phyloP scores from a whole-genome alignment of 1,140 invertebrate genomes.

The Trichonephila clavata region DNA sequence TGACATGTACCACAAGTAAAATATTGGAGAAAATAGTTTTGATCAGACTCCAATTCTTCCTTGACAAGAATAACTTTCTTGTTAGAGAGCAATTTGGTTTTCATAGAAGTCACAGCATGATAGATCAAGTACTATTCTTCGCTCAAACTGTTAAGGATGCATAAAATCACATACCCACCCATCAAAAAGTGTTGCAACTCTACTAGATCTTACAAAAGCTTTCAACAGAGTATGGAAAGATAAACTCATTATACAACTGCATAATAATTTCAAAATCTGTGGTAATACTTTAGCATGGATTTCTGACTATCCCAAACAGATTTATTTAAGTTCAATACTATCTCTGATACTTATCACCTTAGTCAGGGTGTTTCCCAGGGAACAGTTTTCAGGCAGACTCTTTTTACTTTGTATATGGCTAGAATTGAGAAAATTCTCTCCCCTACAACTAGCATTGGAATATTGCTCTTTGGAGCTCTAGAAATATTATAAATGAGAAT shows the following conservation, averaged over 20 bases:
- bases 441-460: not conserved
- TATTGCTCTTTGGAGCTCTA: constrained; percentile 37
- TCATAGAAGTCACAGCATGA: not conserved
- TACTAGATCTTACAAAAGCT: not conserved
- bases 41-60: constrained; percentile 37
- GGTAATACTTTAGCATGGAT: not conserved
- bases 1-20: not conserved
- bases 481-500: not conserved
- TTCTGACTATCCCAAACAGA: not conserved
- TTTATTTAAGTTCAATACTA: not conserved
- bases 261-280: not conserved
- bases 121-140: constrained; percentile 31
- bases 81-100: constrained; percentile 4
- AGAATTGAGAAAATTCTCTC: not conserved
- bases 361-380: not conserved
- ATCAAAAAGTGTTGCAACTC: not conserved
- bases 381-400: not conserved
- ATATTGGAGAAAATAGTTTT: not conserved
- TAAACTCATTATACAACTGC: not conserved
- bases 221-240: not conserved
- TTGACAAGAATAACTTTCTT: not conserved
- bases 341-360: not conserved
- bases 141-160: constrained; percentile 18
- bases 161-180: not conserved
- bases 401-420: not conserved